phyloP scores from a whole-genome alignment of 2,888 invertebrate genomes.

The Agrochola lychnidis region DNA sequence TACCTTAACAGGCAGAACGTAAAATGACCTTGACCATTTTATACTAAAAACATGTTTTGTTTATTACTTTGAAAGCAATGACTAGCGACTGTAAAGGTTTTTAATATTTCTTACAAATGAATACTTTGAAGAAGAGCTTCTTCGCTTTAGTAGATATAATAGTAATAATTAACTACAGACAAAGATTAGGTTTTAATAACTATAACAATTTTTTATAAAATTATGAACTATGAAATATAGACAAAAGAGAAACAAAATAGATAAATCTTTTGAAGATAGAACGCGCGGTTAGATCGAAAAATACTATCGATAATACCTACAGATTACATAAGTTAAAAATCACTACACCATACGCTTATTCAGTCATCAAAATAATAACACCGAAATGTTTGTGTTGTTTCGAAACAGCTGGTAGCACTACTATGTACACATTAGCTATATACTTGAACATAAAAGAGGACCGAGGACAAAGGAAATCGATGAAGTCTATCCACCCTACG shows the following conservation, averaged over 20 bases:
- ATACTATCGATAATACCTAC: background rate
- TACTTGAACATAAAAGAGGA: constrained; percentile 70
- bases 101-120: background rate
- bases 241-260: background rate
- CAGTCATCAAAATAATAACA: constrained; percentile 57
- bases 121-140: background rate
- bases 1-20: constrained; percentile 38
- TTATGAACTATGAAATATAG: background rate
- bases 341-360: constrained; percentile 66
- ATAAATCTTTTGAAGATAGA: background rate
- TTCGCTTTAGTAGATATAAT: background rate
- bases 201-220: background rate
- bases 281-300: background rate
- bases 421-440: constrained; percentile 60
- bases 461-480: constrained; percentile 90
- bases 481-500: constrained; percentile 73
- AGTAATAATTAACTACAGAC: background rate
- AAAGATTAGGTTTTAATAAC: background rate
- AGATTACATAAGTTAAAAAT: constrained; percentile 78
- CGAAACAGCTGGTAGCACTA: constrained; percentile 80
- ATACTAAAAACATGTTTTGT: constrained; percentile 45
- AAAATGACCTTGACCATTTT: constrained; percentile 52
- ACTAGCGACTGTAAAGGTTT: background rate
- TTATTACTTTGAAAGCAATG: constrained; percentile 6
- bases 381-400: constrained; percentile 72